A percentile compares a stretch with the other conserved stretches of the same genome.
Evolutionary conservation across 2,888 invertebrate genomes (phyloP).

Genomic region (Flexamia atlantica): DNA sequence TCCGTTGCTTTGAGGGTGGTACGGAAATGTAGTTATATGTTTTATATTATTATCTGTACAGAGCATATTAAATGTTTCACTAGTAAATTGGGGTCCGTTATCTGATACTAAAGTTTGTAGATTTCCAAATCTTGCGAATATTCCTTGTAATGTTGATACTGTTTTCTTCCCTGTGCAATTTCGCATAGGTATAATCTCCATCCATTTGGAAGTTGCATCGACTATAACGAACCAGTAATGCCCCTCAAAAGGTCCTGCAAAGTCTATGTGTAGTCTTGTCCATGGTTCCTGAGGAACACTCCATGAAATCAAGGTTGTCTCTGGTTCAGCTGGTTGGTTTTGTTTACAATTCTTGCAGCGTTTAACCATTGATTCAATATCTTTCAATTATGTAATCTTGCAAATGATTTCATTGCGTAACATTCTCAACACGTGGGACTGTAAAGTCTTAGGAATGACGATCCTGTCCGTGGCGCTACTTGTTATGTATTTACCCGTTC

Average conservation of each 20-base stretch:
- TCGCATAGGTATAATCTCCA: conserved; percentile 67
- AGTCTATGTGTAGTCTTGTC: conserved; percentile 69
- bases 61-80: conserved; percentile 64
- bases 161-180: conserved; percentile 65
- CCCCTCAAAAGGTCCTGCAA: conserved; percentile 66
- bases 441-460: conserved; percentile 51
- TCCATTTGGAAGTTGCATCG: conserved; percentile 69
- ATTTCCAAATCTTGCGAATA: conserved; percentile 66
- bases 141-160: conserved; percentile 63
- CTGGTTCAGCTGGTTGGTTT: conserved; percentile 64
- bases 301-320: conserved; percentile 66
- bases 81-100: conserved; percentile 66
- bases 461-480: no score
- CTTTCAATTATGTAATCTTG: conserved; percentile 66
- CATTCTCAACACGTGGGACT: conserved; percentile 18
- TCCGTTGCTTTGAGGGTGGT: conserved; percentile 69
- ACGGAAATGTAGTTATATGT: conserved; percentile 64
- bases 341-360: conserved; percentile 65
- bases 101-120: conserved; percentile 65
- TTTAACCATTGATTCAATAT: conserved; percentile 66
- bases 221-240: conserved; percentile 69
- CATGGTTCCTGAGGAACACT: conserved; percentile 67
- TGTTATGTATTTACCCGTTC: no score
- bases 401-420: conserved; percentile 67
- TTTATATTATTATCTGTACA: conserved; percentile 10